Percentiles rank a stretch among this genome's conserved stretches.
Evolutionary conservation across 1,140 invertebrate species (phyloP).

Genomic region (Paraescarpia echinospica): DNA sequence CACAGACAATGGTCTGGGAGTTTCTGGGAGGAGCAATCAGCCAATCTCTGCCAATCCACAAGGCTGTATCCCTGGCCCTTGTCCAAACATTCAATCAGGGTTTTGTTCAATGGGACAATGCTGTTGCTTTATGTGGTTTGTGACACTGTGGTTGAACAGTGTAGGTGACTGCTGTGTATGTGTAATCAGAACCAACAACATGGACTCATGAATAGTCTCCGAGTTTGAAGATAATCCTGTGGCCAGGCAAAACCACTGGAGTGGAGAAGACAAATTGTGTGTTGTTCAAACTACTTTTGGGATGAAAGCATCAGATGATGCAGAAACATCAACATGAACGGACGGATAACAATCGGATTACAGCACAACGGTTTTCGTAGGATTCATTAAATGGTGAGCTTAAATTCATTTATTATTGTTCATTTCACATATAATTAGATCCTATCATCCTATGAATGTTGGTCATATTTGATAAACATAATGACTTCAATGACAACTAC

Average conservation of each 20-base stretch:
- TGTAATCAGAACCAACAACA: neutral
- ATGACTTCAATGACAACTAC: neutral
- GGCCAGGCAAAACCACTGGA: neutral
- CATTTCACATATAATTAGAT: neutral
- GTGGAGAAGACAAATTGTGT: neutral
- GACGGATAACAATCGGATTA: neutral
- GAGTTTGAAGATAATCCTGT: too few relatives aligned
- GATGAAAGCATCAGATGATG: neutral
- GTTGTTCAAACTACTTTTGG: neutral
- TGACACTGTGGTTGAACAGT: neutral
- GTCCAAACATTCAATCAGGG: neutral
- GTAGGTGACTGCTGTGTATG: neutral
- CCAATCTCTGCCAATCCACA: neutral
- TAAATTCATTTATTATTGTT: too few relatives aligned
- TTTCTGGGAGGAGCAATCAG: neutral
- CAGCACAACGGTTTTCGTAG: neutral
- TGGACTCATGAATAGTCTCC: neutral
- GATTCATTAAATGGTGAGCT: neutral
- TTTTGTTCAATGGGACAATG: neutral
- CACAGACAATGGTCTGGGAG: neutral
- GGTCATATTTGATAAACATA: neutral
- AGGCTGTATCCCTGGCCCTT: neutral
- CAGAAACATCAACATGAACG: neutral
- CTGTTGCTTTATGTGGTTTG: neutral
- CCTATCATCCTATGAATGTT: neutral